A percentile compares a stretch with the other conserved stretches of the same genome.
Conservation (phyloP, 2,888 invertebrate genomes). For the Copidosoma aretas region DNA sequence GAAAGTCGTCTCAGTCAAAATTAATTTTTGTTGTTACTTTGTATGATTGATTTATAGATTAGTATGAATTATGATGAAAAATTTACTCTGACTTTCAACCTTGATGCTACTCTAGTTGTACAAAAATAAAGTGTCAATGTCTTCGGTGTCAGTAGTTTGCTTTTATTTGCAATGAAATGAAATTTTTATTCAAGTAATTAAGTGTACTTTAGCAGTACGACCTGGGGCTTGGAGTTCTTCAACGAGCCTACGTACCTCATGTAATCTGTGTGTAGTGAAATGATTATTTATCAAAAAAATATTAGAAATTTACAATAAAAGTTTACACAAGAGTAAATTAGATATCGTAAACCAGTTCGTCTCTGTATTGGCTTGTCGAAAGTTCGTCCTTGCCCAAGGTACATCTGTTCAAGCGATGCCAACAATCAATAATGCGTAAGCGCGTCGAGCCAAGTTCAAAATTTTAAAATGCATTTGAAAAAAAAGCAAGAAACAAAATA, state of each 20-base stretch:
- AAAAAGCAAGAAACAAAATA: constrained; percentile 13
- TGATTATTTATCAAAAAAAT: constrained; percentile 1
- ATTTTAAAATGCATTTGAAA: constrained; percentile 6
- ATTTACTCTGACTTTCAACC: constrained; percentile 31
- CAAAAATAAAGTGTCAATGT: constrained; percentile 35
- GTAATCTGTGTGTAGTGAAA: constrained; percentile 1
- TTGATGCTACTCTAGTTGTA: constrained; percentile 25
- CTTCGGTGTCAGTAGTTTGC: constrained; percentile 38
- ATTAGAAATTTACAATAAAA: neutral
- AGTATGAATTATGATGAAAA: neutral
- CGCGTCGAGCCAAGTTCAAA: constrained; percentile 17
- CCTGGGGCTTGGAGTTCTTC: constrained; percentile 23
- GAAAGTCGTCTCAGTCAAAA: constrained; percentile 16
- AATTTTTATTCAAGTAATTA: constrained; percentile 25
- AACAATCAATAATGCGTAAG: constrained; percentile 24
- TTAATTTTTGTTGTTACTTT: neutral
- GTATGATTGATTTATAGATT: neutral
- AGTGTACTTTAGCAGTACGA: constrained; percentile 15
- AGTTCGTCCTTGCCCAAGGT: constrained; percentile 23
- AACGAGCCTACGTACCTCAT: constrained; percentile 23
- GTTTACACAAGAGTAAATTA: neutral
- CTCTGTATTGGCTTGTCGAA: constrained; percentile 22
- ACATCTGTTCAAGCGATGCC: constrained; percentile 17
- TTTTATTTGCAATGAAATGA: constrained; percentile 29
- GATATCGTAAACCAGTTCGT: neutral